phyloP scores from a whole-genome alignment of 2,797 vertebrate species.

The Cossypha polioptera region DNA sequence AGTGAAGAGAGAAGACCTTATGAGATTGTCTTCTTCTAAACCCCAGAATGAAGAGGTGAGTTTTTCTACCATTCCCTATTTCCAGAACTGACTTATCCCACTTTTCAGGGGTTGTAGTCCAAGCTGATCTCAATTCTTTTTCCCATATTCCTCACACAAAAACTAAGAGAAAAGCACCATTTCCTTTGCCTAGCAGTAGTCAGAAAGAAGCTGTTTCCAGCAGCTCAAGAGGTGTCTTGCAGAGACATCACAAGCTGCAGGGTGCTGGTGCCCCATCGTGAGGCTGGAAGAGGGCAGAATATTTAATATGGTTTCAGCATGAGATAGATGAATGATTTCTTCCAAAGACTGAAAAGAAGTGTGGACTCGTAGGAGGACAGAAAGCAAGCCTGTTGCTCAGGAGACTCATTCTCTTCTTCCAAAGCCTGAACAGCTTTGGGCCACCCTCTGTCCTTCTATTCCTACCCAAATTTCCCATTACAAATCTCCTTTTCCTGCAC shows the following conservation, averaged over 20 bases:
- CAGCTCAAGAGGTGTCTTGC: background rate
- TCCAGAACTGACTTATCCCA: background rate
- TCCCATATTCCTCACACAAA: background rate
- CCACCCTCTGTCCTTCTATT: background rate
- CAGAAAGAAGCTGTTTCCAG: background rate
- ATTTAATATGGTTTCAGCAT: background rate
- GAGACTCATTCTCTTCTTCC: background rate
- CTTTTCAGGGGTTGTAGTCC: background rate
- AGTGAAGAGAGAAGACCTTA: background rate
- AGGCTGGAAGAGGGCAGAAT: background rate
- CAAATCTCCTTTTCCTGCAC: background rate
- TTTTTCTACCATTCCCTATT: background rate
- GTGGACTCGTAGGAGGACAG: background rate
- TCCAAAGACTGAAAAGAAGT: background rate
- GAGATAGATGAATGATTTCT: background rate
- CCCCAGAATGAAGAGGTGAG: background rate
- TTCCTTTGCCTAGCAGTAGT: background rate
- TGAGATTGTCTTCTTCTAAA: background rate
- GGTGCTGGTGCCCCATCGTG: rapidly evolving
- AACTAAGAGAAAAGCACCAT: background rate
- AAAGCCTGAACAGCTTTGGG: background rate
- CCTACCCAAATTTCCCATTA: background rate
- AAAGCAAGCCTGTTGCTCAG: background rate
- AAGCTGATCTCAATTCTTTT: background rate
- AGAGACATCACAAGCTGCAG: background rate